Evolutionary conservation across 2,888 invertebrate species (phyloP), one percentile per base, ranked within the genome.

Genomic region (Aradus depressus): DNA sequence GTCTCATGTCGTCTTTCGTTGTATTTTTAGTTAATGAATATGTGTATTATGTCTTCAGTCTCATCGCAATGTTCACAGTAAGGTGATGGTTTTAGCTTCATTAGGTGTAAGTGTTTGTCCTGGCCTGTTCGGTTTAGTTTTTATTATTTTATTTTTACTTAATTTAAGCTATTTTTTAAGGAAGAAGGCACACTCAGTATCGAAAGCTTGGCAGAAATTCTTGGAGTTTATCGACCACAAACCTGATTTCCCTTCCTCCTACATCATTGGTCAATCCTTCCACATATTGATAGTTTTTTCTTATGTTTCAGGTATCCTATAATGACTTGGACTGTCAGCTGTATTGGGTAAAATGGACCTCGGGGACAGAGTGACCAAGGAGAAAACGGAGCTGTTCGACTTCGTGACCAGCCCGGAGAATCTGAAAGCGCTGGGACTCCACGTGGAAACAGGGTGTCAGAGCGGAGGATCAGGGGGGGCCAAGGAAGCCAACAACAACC

Each of bases 401-500:
- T 54, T 52, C 47, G 48, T 52, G 16, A 42, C 23, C 28, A 51
- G 48, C 19, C 37, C 35, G 3, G 44, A 52, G 44, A 43, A 44
- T 43, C 28, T 51, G 18, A 52, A 49, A 34, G 50, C 50, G 3
- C 32, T 51, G 2, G 55, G 49, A 19, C 12, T 39, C 19, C 53
- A 56, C 53, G 44, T 49, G 39, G 43, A 52, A 21, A 47, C 42
- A 10, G 51, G 47, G 42, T 41, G 48, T 31, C 38, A 37, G 14
- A 42, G 26, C 26, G 19, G 19, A 1, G 28, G 16, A n/a, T n/a
- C 25, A n/a, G 12, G 39, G 14, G 54, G 49, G 16, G 32, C 45
- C 22, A 57, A 54, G 35, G 57, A 57, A 23, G 44, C 57, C 19
- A 57, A 57, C 28, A 57, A 57, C 45, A 57, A 57, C 49, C 57